A percentile compares a stretch with the other conserved stretches of the same genome.
These are phyloP conservation scores for Drosophila limbata DNA, from an alignment of 2,888 invertebrate genomes.

Conservation along the genomic window DNA sequence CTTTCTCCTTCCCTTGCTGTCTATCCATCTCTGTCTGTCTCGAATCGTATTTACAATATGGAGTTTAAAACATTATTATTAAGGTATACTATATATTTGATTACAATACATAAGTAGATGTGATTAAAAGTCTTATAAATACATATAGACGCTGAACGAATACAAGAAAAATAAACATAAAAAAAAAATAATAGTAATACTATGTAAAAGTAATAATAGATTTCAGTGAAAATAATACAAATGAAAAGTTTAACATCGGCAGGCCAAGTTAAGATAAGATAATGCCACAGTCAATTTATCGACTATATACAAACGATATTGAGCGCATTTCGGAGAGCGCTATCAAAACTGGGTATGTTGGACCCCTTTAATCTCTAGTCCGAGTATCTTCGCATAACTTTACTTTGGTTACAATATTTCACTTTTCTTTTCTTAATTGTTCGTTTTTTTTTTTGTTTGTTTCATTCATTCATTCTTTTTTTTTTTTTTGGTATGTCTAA, in stretches of 20 bases:
- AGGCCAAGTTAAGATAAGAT: conserved; percentile 22
- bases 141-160: conserved; percentile 14
- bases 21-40: conserved; percentile 4
- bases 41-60: conserved; percentile 62
- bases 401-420: conserved; percentile 31
- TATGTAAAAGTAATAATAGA: conserved; percentile 5
- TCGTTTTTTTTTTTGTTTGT: not conserved
- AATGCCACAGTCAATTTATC: not conserved
- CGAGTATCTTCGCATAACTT: conserved; percentile 36
- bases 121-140: conserved; percentile 32
- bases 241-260: conserved; percentile 21
- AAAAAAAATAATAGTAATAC: conserved; percentile 13
- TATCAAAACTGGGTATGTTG: conserved; percentile 24
- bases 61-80: conserved; percentile 47
- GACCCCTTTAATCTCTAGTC: conserved; percentile 26
- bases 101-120: conserved; percentile 40
- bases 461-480: not conserved
- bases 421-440: conserved; percentile 24
- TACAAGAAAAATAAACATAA: conserved; percentile 2
- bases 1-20: not conserved
- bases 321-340: conserved; percentile 16
- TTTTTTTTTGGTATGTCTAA: conserved; percentile 40
- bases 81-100: conserved; percentile 45
- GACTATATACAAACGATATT: conserved; percentile 45
- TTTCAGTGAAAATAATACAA: conserved; percentile 4